Base-by-base conservation (phyloP, 2,888 invertebrate species). In the Ophion slaviceki region DNA sequence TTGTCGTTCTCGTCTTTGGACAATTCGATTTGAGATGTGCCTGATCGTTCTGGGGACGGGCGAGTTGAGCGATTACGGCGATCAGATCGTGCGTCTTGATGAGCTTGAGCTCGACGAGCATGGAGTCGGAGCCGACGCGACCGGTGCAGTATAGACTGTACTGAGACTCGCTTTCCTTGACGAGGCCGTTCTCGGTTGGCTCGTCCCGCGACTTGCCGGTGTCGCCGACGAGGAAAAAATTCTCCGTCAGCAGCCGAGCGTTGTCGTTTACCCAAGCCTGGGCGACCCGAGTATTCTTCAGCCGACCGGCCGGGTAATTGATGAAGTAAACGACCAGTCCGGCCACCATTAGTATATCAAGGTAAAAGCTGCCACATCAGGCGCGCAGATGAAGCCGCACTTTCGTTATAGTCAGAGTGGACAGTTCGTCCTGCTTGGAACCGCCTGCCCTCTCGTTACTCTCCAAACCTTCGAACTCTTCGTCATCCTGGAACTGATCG, bases 91-190 rank as follows among this genome's bases (percentile, higher is more conserved):
- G 99, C 61, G 99, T 96, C 95, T 99, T 99, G 76, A 99, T 96
- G 87, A 99, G 96, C 93, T 98, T 98, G 76, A 99, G 95, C 91
- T 99, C 99, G 0, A 99, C 97, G 79, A 99, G 95, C 98, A 99
- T 98, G 57, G 99, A 99, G 93, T 99, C 99, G 91, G 99, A 98
- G 92, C 98, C 99, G 17, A 97, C 96, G 59, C 99, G 95, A 0
- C 99, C 99, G 88, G 98, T 98, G 94, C 99, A 99, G 98, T 99
- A 99, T 88, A 99, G 95, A 0, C 97, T 97, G 94, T 98, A 99
- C 79, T 98, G 96, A 92, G 98, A 98, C 94, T 99, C 99, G 66
- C 99, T 99, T 94, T 99, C 99, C 92, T 99, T 98, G 91, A 98
- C 95, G 0, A 97, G 97, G 62, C 96, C 95, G 28, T 90, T 90